These are phyloP conservation scores for Agonopterix alstromeriana DNA, from an alignment of 2,888 invertebrate species.

Conservation along the genomic window DNA sequence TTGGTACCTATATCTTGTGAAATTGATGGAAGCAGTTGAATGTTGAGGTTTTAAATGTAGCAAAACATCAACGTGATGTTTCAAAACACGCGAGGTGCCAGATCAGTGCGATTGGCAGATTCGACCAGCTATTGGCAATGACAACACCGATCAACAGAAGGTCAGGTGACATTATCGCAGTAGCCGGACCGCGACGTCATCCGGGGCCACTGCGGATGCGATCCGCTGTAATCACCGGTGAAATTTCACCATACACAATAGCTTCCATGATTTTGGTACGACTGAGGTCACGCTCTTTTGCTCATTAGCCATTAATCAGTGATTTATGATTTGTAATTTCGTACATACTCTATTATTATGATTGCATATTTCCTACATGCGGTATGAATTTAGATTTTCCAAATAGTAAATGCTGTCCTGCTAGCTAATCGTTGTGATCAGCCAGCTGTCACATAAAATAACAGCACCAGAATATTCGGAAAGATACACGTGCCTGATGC, in stretches of 20 bases:
- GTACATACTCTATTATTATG: constrained; percentile 29
- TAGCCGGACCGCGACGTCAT: constrained; percentile 65
- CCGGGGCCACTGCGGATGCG: constrained; percentile 64
- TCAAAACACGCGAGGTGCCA: neutral
- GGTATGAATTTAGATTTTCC: constrained; percentile 28
- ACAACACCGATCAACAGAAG: constrained; percentile 21
- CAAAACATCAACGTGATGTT: constrained; percentile 1
- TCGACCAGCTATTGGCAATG: constrained; percentile 11
- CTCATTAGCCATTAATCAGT: constrained; percentile 51
- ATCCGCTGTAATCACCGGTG: constrained; percentile 67
- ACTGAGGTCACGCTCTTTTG: constrained; percentile 62
- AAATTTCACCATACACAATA: constrained; percentile 69
- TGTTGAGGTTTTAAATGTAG: neutral
- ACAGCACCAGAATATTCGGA: neutral
- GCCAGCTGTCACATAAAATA: constrained; percentile 13
- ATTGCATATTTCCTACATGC: constrained; percentile 50
- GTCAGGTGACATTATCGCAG: constrained; percentile 36
- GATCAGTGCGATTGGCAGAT: neutral
- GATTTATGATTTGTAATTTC: constrained; percentile 31
- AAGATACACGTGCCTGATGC: neutral
- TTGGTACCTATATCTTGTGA: too few relatives aligned
- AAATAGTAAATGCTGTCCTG: constrained; percentile 7
- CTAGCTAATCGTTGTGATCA: constrained; percentile 5
- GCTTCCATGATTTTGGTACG: constrained; percentile 37
- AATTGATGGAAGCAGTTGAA: too few relatives aligned